A percentile compares a stretch with the other conserved stretches of the same genome.
phyloP scores from a whole-genome alignment of 2,797 vertebrate genomes.

The Acridotheres tristis region DNA sequence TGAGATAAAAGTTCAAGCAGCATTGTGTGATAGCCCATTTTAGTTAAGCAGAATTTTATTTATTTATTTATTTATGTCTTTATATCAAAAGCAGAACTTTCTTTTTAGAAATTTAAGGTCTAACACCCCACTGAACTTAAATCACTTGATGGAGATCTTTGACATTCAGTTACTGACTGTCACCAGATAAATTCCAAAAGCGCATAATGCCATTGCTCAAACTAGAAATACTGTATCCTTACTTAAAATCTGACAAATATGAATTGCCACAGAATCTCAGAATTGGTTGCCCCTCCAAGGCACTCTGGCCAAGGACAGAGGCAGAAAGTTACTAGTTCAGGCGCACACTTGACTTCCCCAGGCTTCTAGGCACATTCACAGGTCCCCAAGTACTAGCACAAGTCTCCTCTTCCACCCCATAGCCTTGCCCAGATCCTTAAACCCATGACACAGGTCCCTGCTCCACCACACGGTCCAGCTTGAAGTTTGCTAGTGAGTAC shows the following conservation, averaged over 20 bases:
- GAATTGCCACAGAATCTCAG: neutral
- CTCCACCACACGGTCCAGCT: fast-evolving
- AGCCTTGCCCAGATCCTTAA: neutral
- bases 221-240: neutral
- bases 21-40: neutral
- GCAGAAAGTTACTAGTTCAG: neutral
- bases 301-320: neutral
- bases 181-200: neutral
- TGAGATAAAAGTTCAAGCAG: neutral
- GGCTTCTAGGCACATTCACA: neutral
- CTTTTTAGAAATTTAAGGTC: neutral
- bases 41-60: neutral
- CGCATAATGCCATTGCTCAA: fast-evolving
- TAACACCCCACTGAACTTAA: neutral
- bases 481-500: neutral
- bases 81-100: neutral
- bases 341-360: neutral
- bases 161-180: neutral
- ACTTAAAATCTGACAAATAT: neutral
- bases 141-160: neutral
- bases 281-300: neutral
- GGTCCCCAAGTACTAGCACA: fast-evolving
- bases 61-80: neutral
- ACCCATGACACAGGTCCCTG: neutral
- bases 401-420: neutral